Base-by-base conservation (phyloP, 2,888 invertebrate genomes). In the Thereva nobilitata region DNA sequence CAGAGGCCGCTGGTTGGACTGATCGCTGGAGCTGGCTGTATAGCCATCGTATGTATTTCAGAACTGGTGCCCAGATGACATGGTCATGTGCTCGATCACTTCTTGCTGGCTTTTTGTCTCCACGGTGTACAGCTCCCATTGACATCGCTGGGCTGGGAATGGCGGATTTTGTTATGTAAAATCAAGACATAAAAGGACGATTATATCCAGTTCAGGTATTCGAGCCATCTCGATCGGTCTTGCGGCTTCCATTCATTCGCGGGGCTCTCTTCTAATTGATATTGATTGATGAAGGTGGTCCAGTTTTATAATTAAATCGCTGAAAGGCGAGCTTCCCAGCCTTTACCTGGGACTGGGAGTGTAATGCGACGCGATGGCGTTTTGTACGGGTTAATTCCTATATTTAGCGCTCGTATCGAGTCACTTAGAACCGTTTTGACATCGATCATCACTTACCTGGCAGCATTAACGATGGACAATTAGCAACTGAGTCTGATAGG, bases 281-380 rank as follows among this genome's bases (percentile, higher is more conserved):
- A 40, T 42, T 68, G 68, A 68, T 68, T 68, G 68, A 68, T 66
- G 66, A 53, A 68, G 68, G 66, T 63, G 68, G 68, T 64, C 66
- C 52, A 64, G 40, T 66, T 63, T 42, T 63, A 41, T 49, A 52
- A 63, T 38, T 40, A 35, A 45, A 37, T 44, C 44, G 23, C 45
- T 6, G 40, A 55, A 41, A 12, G 41, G 9, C 6, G 37, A 10
- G 34, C 8, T 37, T 49, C 52, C 52, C 23, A 34, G 34, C 9
- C 35, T 34, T 52, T 23, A 34, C 5, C 49, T 47, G 8, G 23
- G 35, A 41, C 40, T 41, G 9, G 34, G 5, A 38, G 41, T 50
- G 52, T 50, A 50, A 40, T 10, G 41, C 34, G 50, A 41, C 50
- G 34, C 7, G 44, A 37, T 45, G 38, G 47, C 52, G 7, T 42